Base-by-base conservation (phyloP, 1,140 invertebrate species). In the Trinorchestia longiramus region DNA sequence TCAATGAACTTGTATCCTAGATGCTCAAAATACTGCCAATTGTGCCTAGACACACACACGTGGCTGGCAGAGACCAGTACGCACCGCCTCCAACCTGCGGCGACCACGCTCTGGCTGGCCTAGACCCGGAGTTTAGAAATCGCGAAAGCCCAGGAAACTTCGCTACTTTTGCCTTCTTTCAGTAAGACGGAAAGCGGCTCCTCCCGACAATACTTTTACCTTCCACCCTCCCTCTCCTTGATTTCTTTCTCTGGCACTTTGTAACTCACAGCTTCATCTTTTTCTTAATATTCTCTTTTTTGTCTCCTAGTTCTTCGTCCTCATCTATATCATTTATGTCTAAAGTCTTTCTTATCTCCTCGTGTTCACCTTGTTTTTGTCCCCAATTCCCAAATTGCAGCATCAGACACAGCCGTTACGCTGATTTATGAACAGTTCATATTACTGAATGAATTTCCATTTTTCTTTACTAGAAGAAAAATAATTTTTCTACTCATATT, bases 121-220 rank as follows among this genome's bases (percentile, higher is more conserved):
- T 77, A 77, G 62, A 77, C 62, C 62, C 62, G 62, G 15, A 3
- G 62, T 77, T 77, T 77, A 77, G 62, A 77, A 77, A 77, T 77
- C 62, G 28, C 62, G 62, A 77, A 77, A 77, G 62, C 28, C 62
- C 62, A 77, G 62, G 15, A 77, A 36, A 36, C 62, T 77, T 77
- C 62, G 62, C 62, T 77, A 77, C 62, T 77, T 77, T 77, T 77
- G 62, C 62, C 62, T 77, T 77, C 62, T 77, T 77, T 77, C 62
- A 77, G 62, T 77, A 77, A 77, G 62, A 77, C 62, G 62, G 62
- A 77, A 77, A 77, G 62, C 62, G 28, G 62, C 8, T 11, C 28
- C 62, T 77, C 62, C 62, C 15, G 15, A 77, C 62, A 19, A 77
- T 77, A 77, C 62, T 77, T 77, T 77, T 77, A 77, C 62, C 62